Evolutionary conservation across 2,113 vertebrate genomes (phyloP).

Genomic region (Crotalus tigris): DNA sequence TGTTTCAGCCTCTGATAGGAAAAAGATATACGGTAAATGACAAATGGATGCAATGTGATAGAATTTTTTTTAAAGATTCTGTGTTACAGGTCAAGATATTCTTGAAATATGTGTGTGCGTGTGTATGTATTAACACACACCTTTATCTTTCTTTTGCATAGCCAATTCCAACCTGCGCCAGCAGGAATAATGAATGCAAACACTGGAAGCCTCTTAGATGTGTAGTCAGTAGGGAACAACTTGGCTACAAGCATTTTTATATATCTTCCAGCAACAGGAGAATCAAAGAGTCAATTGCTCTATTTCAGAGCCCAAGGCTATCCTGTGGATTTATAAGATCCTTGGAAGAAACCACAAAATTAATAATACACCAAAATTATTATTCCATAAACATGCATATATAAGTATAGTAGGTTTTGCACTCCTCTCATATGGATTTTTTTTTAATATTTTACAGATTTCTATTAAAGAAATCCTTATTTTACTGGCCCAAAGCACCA

Average conservation of each 20-base stretch:
- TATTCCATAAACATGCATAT: constrained; percentile 56
- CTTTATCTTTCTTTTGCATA: constrained; percentile 5
- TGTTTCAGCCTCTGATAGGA: not conserved
- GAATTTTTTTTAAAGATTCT: rapidly evolving
- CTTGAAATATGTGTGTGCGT: not conserved
- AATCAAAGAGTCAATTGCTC: constrained; percentile 55
- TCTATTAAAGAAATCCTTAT: constrained; percentile 7
- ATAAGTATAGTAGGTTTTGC: constrained; percentile 39
- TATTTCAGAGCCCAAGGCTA: constrained; percentile 53
- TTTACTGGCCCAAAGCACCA: not conserved
- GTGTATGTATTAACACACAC: not conserved
- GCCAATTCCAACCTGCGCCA: constrained; percentile 44
- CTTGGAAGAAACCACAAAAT: constrained; percentile 44
- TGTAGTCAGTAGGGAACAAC: constrained; percentile 58
- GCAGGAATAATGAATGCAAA: constrained; percentile 59
- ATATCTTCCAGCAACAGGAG: constrained; percentile 56
- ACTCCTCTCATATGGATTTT: not conserved
- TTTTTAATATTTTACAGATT: constrained; percentile 5
- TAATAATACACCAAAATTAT: constrained; percentile 28
- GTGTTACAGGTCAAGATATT: not conserved
- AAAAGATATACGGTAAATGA: not conserved
- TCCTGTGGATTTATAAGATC: constrained; percentile 57
- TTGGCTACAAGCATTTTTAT: constrained; percentile 58
- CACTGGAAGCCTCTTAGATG: constrained; percentile 47
- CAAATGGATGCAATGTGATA: not conserved